Conservation (phyloP, 2,888 invertebrate species). For the Pachliopta kotzebuea region DNA sequence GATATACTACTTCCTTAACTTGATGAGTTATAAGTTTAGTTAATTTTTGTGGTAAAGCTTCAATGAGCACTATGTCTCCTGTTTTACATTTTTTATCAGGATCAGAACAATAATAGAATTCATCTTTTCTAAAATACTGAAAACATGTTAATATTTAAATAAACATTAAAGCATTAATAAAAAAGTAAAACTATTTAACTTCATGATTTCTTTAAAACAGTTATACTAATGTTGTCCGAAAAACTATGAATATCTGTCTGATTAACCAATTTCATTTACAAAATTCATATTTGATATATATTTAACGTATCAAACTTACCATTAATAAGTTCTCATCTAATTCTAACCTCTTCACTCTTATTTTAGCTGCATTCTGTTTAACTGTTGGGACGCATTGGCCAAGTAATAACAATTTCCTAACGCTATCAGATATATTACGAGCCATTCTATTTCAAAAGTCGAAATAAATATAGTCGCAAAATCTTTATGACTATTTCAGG, state of each 20-base stretch:
- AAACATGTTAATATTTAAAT: too few species aligned
- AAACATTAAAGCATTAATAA: constrained; percentile 4
- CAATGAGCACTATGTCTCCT: constrained; percentile 91
- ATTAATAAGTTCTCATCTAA: constrained; percentile 88
- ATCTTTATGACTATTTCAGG: not conserved
- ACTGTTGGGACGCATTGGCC: constrained; percentile 90
- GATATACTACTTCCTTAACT: constrained; percentile 89
- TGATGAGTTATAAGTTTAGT: constrained; percentile 89
- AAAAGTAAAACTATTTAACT: not conserved
- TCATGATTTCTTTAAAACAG: too few species aligned
- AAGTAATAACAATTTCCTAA: constrained; percentile 81
- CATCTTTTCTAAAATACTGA: constrained; percentile 89
- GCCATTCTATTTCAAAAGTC: constrained; percentile 47
- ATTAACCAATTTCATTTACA: too few species aligned
- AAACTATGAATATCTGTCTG: too few species aligned
- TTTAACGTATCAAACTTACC: constrained; percentile 73
- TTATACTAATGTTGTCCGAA: too few species aligned
- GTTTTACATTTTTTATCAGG: constrained; percentile 88
- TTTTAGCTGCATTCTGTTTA: constrained; percentile 89
- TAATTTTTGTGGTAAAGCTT: constrained; percentile 85
- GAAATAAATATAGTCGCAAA: not conserved
- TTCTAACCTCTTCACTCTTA: constrained; percentile 87
- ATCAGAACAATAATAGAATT: constrained; percentile 88
- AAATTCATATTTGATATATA: too few species aligned
- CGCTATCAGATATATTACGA: constrained; percentile 61